Percentiles rank a stretch among this genome's conserved stretches.
Evolutionary conservation across 2,888 invertebrate species (phyloP).

Genomic region (Acanthosepion lycidas): DNA sequence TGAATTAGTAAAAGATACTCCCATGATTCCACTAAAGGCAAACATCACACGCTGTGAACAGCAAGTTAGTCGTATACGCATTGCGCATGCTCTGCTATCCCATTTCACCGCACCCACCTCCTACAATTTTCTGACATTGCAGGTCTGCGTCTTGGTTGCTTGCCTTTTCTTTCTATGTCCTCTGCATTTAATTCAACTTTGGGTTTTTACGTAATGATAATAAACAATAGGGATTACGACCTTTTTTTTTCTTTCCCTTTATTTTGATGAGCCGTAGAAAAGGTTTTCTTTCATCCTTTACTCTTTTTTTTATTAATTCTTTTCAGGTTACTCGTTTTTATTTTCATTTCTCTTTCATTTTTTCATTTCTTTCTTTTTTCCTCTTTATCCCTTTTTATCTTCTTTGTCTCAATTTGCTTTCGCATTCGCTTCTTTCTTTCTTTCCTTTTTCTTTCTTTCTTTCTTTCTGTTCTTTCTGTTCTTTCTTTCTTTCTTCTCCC

Average conservation of each 20-base stretch:
- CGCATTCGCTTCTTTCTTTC: no score
- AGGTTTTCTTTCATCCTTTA: not conserved
- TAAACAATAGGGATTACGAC: not conserved
- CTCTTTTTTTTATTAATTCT: not conserved
- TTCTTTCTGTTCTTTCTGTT: no score
- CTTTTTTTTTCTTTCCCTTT: not conserved
- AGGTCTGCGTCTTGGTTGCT: not conserved
- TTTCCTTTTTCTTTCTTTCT: no score
- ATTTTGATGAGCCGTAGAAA: not conserved
- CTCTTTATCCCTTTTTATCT: no score
- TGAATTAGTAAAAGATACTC: conserved; percentile 2
- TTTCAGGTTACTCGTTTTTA: no score
- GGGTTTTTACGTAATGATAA: not conserved
- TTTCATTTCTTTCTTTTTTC: no score
- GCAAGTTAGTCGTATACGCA: not conserved
- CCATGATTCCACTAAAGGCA: not conserved
- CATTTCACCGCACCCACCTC: not conserved
- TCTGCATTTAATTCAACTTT: not conserved
- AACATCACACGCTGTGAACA: not conserved
- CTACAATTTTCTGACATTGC: not conserved
- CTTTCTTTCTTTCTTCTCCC: no score
- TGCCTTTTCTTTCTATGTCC: not conserved
- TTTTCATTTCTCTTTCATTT: no score
- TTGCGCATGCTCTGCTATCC: not conserved
- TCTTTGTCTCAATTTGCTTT: no score